A percentile compares a stretch with the other conserved stretches of the same genome.
Evolutionary conservation across 2,113 vertebrate genomes (phyloP).

Genomic region (Galeopterus variegatus): DNA sequence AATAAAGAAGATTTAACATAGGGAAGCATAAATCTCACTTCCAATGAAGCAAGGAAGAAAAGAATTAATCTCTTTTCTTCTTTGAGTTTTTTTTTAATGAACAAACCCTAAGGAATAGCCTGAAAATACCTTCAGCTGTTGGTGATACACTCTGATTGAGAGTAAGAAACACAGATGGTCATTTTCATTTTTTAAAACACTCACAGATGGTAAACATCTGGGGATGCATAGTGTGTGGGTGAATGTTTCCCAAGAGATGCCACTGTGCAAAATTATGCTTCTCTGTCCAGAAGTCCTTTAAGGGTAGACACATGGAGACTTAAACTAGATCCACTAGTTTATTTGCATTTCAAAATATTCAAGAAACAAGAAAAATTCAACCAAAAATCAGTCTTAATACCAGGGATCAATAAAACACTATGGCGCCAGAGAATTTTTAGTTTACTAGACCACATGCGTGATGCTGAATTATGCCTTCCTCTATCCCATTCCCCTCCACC

Average conservation of each 20-base stretch:
- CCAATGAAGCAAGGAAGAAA: slow-evolving; percentile 23
- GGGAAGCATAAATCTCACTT: slow-evolving; percentile 42
- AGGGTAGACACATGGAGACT: slow-evolving; percentile 48
- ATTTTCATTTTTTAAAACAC: slow-evolving; percentile 39
- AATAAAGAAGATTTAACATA: background rate
- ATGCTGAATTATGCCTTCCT: background rate
- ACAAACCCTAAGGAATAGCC: slow-evolving; percentile 36
- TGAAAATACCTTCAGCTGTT: slow-evolving; percentile 36
- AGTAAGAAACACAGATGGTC: slow-evolving; percentile 43
- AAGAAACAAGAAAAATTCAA: slow-evolving; percentile 58
- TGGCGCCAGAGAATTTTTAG: background rate
- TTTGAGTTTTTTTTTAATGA: background rate
- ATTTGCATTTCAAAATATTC: slow-evolving; percentile 48
- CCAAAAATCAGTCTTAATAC: slow-evolving; percentile 15
- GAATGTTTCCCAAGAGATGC: slow-evolving; percentile 56
- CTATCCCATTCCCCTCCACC: background rate
- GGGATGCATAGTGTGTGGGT: background rate
- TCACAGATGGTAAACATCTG: slow-evolving; percentile 72
- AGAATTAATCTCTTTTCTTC: background rate
- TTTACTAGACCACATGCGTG: background rate
- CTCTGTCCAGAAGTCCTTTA: slow-evolving; percentile 60
- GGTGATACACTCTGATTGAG: background rate
- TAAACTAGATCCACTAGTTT: slow-evolving; percentile 60
- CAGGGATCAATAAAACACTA: background rate
- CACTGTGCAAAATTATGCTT: slow-evolving; percentile 41